Percentiles rank a stretch among this genome's conserved stretches.
Conservation (phyloP, 1,140 invertebrate genomes). For the Paraescarpia echinospica region DNA sequence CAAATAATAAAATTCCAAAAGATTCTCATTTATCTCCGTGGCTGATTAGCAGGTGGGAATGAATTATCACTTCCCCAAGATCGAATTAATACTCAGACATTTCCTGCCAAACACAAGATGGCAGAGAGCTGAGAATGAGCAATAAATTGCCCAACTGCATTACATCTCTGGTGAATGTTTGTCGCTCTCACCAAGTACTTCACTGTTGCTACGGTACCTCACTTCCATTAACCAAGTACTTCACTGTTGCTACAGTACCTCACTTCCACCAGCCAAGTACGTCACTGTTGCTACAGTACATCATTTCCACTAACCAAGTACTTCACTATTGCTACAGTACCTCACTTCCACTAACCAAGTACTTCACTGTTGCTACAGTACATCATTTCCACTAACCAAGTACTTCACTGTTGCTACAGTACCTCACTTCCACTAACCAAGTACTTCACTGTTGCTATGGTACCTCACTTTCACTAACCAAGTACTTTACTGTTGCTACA, state of each 20-base stretch:
- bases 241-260: background rate
- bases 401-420: no score
- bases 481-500: no score
- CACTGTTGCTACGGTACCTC: background rate
- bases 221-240: background rate
- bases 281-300: background rate
- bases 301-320: no score
- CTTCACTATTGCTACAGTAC: no score
- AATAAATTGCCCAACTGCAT: background rate
- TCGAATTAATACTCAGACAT: background rate
- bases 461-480: no score
- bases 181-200: background rate
- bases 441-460: no score
- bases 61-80: background rate
- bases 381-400: no score
- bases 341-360: no score
- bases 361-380: no score
- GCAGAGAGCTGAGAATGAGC: background rate
- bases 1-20: conserved; percentile 7
- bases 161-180: background rate
- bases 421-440: no score
- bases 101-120: background rate
- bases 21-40: background rate
- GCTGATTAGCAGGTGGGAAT: background rate
- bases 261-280: background rate